Conservation (phyloP, 2,797 vertebrate genomes). For the Gambelia wislizenii region DNA sequence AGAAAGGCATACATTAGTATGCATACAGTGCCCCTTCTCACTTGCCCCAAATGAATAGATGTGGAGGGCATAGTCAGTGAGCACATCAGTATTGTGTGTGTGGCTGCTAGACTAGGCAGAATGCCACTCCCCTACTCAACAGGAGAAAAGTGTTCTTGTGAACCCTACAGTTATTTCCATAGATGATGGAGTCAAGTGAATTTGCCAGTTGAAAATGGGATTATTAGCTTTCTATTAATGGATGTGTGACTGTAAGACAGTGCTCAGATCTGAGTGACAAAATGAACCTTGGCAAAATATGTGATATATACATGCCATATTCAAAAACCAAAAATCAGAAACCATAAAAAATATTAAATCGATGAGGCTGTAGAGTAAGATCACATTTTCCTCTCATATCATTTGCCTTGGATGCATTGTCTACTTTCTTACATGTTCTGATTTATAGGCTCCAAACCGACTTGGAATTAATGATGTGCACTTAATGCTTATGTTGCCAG, state of each 20-base stretch:
- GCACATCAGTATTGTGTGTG: too few species aligned
- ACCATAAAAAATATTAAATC: not conserved
- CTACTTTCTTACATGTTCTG: not conserved
- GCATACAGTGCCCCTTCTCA: too few species aligned
- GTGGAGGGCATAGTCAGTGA: too few species aligned
- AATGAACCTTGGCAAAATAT: not conserved
- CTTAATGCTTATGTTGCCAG: too few species aligned
- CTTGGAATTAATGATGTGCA: not conserved
- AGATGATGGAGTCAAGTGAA: not conserved
- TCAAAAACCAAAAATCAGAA: not conserved
- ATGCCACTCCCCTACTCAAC: too few species aligned
- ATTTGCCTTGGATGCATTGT: not conserved
- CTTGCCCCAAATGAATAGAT: too few species aligned
- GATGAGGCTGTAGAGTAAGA: too few species aligned
- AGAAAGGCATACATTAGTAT: too few species aligned
- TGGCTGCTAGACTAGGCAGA: too few species aligned
- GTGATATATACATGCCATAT: too few species aligned
- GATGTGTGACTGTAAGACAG: not conserved
- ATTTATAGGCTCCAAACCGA: not conserved
- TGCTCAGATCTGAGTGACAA: not conserved
- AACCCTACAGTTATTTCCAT: too few species aligned
- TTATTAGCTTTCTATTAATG: not conserved
- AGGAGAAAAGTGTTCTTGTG: too few species aligned
- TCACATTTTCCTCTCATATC: not conserved
- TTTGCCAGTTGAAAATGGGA: not conserved